Evolutionary conservation across 2,888 invertebrate genomes (phyloP), one percentile per base, ranked within the genome.

Genomic region (Myopa testacea): DNA sequence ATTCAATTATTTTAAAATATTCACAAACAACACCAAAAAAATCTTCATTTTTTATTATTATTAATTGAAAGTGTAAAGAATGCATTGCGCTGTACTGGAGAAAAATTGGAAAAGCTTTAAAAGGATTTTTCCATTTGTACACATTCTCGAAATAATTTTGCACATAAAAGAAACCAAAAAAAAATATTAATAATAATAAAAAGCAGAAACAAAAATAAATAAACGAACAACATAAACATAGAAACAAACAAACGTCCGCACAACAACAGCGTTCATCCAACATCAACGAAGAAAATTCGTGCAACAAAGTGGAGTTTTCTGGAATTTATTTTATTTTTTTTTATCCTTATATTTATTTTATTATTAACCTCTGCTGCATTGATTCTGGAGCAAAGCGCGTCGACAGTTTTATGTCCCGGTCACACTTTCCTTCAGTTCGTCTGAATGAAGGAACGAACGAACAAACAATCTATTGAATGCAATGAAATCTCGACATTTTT

Each of bases 171-270:
- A 55, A 55, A 26, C 40, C 45, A n/a, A 38, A 71, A 60, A 55
- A 71, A 70, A 34, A 6, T 70, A 71, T 71, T 45, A 55, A 16
- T 50, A 69, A 69, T 60, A 71, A 71, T 60, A 71, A 71, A 71
- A 19, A 69, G 26, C 69, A 69, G 69, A 55, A 19, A n/a, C 26
- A 6, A 4, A 60, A 58, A 58, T 37, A 34, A 38, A 55, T 12
- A 58, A 71, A 71, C 37, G 14, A 52, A 12, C 16, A 50, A 19
- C 14, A 55, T 12, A 55, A 55, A 4, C 26, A 55, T 50, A 69
- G 10, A 45, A 68, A 34, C 63, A 34, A 63, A 12, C 19, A 63
- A 14, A 37, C n/a, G n/a, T n/a, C n/a, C n/a, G n/a, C n/a, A 34
- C 4, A 63, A 63, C 37, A 68, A 68, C 38, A 68, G 19, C 10